Conservation (phyloP, 1,140 invertebrate genomes). For the Hyposmocoma kahamanoa region DNA sequence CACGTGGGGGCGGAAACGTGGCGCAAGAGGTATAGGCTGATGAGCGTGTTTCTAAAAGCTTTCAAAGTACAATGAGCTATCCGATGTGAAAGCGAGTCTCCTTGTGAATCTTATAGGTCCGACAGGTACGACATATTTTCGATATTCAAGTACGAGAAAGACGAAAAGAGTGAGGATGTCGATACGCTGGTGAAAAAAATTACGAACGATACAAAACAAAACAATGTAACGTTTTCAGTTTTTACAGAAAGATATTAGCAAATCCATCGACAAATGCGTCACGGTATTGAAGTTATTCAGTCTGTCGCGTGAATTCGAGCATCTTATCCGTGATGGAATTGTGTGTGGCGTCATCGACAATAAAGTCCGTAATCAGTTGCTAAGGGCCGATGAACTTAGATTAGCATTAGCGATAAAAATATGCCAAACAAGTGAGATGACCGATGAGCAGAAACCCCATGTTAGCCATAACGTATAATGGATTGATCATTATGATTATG, state of each 20-base stretch:
- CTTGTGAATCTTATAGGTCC: slow-evolving; percentile 1
- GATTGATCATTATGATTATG: no score
- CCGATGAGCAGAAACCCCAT: background rate
- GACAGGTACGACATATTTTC: background rate
- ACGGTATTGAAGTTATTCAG: slow-evolving; percentile 1
- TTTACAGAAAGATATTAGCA: background rate
- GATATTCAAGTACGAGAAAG: background rate
- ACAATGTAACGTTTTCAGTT: background rate
- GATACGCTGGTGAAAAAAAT: background rate
- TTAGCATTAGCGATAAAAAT: slow-evolving; percentile 1
- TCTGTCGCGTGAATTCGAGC: background rate
- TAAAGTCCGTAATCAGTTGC: background rate
- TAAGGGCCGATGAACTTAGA: background rate
- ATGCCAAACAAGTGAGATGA: slow-evolving; percentile 1
- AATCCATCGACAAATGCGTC: slow-evolving; percentile 2
- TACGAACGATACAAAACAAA: background rate
- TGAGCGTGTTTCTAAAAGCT: background rate
- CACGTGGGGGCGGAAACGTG: background rate
- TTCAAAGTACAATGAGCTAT: background rate
- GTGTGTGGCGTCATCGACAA: background rate
- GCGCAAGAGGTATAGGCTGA: background rate
- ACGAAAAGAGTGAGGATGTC: background rate
- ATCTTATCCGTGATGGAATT: slow-evolving; percentile 3
- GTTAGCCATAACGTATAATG: no score
- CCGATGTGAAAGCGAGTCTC: background rate